phyloP scores from a whole-genome alignment of 2,888 invertebrate species.

The Lithophane socia region DNA sequence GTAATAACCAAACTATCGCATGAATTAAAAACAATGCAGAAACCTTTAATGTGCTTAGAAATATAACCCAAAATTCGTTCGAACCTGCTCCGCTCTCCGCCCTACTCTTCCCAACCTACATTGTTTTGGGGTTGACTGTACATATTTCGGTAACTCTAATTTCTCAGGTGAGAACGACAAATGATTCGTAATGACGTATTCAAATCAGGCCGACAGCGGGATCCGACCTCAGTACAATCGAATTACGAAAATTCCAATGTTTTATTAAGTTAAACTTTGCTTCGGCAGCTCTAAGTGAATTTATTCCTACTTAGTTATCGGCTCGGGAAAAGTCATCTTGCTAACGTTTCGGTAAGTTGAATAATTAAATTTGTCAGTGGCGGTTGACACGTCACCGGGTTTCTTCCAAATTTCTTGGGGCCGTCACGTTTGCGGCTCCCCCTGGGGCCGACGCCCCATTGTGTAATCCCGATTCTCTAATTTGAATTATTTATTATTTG shows the following conservation, averaged over 20 bases:
- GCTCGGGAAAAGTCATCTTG: slow-evolving; percentile 89
- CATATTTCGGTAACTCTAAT: slow-evolving; percentile 55
- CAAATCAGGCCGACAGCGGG: slow-evolving; percentile 82
- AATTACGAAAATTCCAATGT: slow-evolving; percentile 89
- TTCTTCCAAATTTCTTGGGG: slow-evolving; percentile 86
- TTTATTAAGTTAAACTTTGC: slow-evolving; percentile 90
- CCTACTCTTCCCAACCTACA: too few relatives aligned
- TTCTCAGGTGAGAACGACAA: slow-evolving; percentile 73
- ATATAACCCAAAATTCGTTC: neutral
- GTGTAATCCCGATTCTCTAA: slow-evolving; percentile 86
- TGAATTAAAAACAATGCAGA: neutral
- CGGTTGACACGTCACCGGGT: slow-evolving; percentile 89
- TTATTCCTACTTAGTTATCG: slow-evolving; percentile 90
- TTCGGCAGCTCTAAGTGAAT: slow-evolving; percentile 89
- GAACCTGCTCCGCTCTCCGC: neutral
- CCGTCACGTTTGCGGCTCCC: slow-evolving; percentile 84
- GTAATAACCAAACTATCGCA: neutral
- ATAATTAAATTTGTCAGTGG: slow-evolving; percentile 90
- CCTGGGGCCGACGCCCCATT: slow-evolving; percentile 74
- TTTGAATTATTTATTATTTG: slow-evolving; percentile 90
- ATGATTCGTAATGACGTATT: slow-evolving; percentile 87
- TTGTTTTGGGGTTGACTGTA: neutral
- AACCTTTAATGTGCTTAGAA: neutral
- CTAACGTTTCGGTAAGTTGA: slow-evolving; percentile 90
- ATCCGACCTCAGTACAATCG: slow-evolving; percentile 85